These are phyloP conservation scores for Glaucopsyche alexis DNA, from an alignment of 2,888 invertebrate species.

Conservation along the genomic window DNA sequence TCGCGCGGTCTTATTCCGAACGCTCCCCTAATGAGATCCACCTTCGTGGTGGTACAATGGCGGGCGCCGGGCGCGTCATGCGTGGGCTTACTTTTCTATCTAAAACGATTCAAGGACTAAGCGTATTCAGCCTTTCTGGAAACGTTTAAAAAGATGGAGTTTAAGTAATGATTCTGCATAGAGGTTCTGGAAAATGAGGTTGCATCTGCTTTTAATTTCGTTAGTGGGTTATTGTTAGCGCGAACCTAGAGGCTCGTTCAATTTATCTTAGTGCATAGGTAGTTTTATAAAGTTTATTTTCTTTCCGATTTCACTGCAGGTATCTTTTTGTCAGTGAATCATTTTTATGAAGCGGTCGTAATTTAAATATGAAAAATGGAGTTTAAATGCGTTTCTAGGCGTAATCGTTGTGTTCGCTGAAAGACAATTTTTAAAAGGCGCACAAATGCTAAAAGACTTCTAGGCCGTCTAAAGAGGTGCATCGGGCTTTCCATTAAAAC, in stretches of 20 bases:
- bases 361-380: slow-evolving; percentile 19
- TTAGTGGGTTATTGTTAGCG: slow-evolving; percentile 54
- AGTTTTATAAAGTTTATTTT: slow-evolving; percentile 38
- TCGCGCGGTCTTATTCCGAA: slow-evolving; percentile 71
- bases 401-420: slow-evolving; percentile 37
- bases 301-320: slow-evolving; percentile 41
- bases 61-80: slow-evolving; percentile 52
- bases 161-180: slow-evolving; percentile 73
- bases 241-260: slow-evolving; percentile 41
- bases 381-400: slow-evolving; percentile 23
- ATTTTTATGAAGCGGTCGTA: slow-evolving; percentile 22
- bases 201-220: slow-evolving; percentile 56
- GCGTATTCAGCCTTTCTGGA: slow-evolving; percentile 59
- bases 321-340: slow-evolving; percentile 37
- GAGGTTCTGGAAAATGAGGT: slow-evolving; percentile 47
- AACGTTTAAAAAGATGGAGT: slow-evolving; percentile 71
- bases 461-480: slow-evolving; percentile 47
- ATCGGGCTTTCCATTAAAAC: slow-evolving; percentile 53
- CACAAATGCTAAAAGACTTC: slow-evolving; percentile 47
- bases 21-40: slow-evolving; percentile 75
- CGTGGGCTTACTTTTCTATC: slow-evolving; percentile 66
- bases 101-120: slow-evolving; percentile 59
- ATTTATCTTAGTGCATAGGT: slow-evolving; percentile 43
- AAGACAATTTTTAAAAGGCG: slow-evolving; percentile 49
- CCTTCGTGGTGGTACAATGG: slow-evolving; percentile 48